A percentile compares a stretch with the other conserved stretches of the same genome.
These are phyloP conservation scores for Myiopsitta monachus DNA, from an alignment of 2,113 vertebrate species.

Conservation along the genomic window DNA sequence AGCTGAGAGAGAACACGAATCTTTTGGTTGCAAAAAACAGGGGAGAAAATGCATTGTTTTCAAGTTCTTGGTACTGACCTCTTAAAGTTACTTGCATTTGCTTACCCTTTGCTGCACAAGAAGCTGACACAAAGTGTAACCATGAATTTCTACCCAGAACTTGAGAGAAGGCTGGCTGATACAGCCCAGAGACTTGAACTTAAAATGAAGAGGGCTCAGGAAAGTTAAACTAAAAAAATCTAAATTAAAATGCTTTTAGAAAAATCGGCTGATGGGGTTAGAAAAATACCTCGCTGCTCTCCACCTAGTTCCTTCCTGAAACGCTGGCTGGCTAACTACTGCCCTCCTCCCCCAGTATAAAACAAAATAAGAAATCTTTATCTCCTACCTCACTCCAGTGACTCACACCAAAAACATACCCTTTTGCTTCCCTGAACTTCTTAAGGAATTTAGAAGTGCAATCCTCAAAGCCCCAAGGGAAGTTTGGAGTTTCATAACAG, in stretches of 20 bases:
- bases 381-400: conserved; percentile 38
- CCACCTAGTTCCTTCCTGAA: conserved; percentile 6
- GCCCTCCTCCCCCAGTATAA: neutral
- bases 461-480: conserved; percentile 51
- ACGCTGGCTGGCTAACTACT: neutral
- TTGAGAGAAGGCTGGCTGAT: neutral
- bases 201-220: neutral
- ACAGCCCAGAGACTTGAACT: neutral
- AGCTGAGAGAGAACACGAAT: neutral
- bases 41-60: neutral
- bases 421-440: conserved; percentile 68
- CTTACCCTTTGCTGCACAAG: neutral
- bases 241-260: neutral
- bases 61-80: neutral
- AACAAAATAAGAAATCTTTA: conserved; percentile 52
- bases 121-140: neutral
- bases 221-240: neutral
- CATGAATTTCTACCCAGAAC: neutral
- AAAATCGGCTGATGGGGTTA: neutral
- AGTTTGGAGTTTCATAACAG: conserved; percentile 57
- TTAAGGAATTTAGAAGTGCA: conserved; percentile 48
- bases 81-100: neutral
- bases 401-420: conserved; percentile 65
- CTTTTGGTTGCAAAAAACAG: neutral
- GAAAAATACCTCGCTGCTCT: conserved; percentile 6